Evolutionary conservation across 2,888 invertebrate species (phyloP).

Genomic region (Nasonia oneida): DNA sequence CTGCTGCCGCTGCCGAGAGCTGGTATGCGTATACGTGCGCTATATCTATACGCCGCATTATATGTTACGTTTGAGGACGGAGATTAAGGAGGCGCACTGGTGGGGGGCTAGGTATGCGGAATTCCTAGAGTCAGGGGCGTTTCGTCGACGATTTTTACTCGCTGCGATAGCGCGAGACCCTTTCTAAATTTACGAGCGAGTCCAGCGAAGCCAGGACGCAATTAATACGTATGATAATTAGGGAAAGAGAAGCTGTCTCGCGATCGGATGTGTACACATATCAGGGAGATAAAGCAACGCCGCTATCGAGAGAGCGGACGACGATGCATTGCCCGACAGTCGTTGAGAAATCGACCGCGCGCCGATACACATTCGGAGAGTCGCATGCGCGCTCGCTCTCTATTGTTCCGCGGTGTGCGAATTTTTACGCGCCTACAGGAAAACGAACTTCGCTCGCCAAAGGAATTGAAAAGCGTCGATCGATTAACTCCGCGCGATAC

Average conservation of each 20-base stretch:
- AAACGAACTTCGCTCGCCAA: background rate
- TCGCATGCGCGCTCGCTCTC: constrained; percentile 70
- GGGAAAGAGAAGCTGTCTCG: constrained; percentile 52
- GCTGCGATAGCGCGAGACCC: too few species aligned
- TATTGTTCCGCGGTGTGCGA: constrained; percentile 69
- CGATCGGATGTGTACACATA: background rate
- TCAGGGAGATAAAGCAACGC: constrained; percentile 28
- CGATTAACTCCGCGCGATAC: background rate
- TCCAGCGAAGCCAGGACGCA: background rate
- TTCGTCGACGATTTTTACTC: background rate
- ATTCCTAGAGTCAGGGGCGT: background rate
- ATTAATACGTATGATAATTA: constrained; percentile 55
- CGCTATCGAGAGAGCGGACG: constrained; percentile 1
- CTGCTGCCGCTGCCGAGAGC: background rate
- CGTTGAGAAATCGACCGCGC: constrained; percentile 63
- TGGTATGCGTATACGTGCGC: constrained; percentile 47
- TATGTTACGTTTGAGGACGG: background rate
- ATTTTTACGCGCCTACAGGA: constrained; percentile 32
- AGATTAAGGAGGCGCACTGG: constrained; percentile 12
- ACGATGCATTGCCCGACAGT: constrained; percentile 60
- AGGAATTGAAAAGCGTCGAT: background rate
- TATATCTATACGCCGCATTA: background rate
- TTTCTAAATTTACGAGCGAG: background rate
- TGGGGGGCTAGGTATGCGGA: constrained; percentile 2
- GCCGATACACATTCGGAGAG: constrained; percentile 74